phyloP scores from a whole-genome alignment of 1,140 invertebrate species.

The Euwallacea similis region DNA sequence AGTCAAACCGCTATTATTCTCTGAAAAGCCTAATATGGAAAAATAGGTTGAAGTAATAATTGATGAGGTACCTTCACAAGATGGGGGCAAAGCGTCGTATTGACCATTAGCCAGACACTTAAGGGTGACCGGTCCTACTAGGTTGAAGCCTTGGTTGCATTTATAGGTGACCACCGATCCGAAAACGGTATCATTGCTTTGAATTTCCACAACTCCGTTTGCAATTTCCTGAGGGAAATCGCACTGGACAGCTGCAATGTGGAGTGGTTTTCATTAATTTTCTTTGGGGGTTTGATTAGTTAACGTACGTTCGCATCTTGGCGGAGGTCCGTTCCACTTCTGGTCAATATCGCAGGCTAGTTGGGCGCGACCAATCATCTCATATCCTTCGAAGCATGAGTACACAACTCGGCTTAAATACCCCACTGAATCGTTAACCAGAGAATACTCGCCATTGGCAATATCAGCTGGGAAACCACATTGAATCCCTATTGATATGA shows the following conservation, averaged over 20 bases:
- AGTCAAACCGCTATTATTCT: not conserved
- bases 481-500: constrained; percentile 71
- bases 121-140: constrained; percentile 70
- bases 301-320: constrained; percentile 76
- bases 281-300: not conserved
- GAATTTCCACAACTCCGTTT: constrained; percentile 69
- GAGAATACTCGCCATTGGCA: constrained; percentile 74
- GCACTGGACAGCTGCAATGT: constrained; percentile 69
- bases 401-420: constrained; percentile 87
- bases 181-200: constrained; percentile 67
- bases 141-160: constrained; percentile 70
- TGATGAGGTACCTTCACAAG: constrained; percentile 16
- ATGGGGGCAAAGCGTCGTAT: constrained; percentile 75
- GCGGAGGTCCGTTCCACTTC: constrained; percentile 91
- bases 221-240: constrained; percentile 69
- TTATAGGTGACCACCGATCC: constrained; percentile 74
- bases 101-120: constrained; percentile 74
- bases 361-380: constrained; percentile 78
- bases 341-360: constrained; percentile 90
- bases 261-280: not conserved
- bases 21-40: not conserved
- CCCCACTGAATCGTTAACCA: constrained; percentile 81
- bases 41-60: not conserved
- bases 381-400: constrained; percentile 78
- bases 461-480: constrained; percentile 88